Evolutionary conservation across 2,888 invertebrate genomes (phyloP).

Genomic region (Yponomeuta evonymella): DNA sequence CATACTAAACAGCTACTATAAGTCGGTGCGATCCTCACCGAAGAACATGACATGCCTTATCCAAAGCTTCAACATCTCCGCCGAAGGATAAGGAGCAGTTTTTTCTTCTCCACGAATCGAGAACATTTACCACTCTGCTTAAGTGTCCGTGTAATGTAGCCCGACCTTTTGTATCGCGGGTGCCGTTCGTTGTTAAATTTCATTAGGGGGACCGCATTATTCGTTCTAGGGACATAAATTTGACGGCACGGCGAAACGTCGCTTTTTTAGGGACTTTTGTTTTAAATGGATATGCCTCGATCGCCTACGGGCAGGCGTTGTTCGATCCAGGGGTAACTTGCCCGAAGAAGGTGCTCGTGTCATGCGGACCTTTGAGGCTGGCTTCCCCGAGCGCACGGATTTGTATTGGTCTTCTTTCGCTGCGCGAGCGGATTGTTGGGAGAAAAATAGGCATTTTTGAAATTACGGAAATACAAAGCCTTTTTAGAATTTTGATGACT

Average conservation of each 20-base stretch:
- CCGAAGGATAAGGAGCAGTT: constrained; percentile 2
- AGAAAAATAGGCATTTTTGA: too few relatives aligned
- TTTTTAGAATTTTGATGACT: too few relatives aligned
- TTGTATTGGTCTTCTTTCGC: too few relatives aligned
- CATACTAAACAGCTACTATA: too few relatives aligned
- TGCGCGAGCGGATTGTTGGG: too few relatives aligned
- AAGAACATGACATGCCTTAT: background rate
- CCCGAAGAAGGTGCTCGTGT: too few relatives aligned
- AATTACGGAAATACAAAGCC: too few relatives aligned
- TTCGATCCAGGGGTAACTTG: too few relatives aligned
- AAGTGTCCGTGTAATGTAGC: constrained; percentile 52
- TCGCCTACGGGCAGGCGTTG: too few relatives aligned
- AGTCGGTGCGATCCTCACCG: background rate
- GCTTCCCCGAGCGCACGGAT: too few relatives aligned
- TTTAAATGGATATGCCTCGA: background rate
- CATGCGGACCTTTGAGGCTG: too few relatives aligned
- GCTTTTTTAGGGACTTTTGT: background rate
- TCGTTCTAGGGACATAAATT: background rate
- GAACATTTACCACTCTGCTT: constrained; percentile 40
- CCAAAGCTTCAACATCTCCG: background rate
- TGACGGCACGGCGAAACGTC: background rate
- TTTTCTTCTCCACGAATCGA: constrained; percentile 27
- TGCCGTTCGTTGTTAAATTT: constrained; percentile 36
- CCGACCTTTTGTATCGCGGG: constrained; percentile 22
- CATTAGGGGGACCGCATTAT: constrained; percentile 30